Evolutionary conservation across 2,888 invertebrate species (phyloP), one percentile per base, ranked within the genome.

Genomic region (Andrena trimmerana): DNA sequence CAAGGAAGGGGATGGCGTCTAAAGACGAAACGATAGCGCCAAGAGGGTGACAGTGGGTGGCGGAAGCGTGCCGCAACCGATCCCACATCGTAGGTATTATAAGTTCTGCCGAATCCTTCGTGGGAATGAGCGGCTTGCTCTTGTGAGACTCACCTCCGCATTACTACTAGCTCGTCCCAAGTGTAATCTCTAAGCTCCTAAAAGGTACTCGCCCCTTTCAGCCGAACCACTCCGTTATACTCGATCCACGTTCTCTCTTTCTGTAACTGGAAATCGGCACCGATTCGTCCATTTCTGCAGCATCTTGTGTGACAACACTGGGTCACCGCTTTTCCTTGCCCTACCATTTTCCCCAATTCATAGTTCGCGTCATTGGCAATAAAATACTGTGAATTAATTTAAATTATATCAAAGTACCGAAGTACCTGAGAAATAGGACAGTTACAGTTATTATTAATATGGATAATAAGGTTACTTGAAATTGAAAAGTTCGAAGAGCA

Each of bases 131-230:
- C 90, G 91, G 90, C 88, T 89, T 92, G 92, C 87, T 87, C 88
- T 84, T 86, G 86, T 83, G 90, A 89, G 88, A 87, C 88, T 91
- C 91, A 87, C 90, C 90, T 90, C 88, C 84, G 88, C 90, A 89
- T 90, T 90, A 86, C 88, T 87, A 89, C 88, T 82, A 87, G 89
- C 90, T 90, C 88, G 88, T 84, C 89, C 91, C 89, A 89, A 92
- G 92, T 92, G 91, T 92, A 92, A 93, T 92, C 92, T 92, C 91
- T 93, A 93, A 93, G 92, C 93, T 90, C 84, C 92, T 93, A 91
- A 93, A 92, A 93, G 93, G 92, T 92, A 92, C 89, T 92, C 90
- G 87, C 88, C 89, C 90, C 89, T 89, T 91, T 90, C 90, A 82
- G 85, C 81, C 88, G 86, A 74, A 81, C 82, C 71, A 72, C 70